Evolutionary conservation across 23 tunicate genomes (phyloP), one percentile per base, ranked within the genome.

Genomic region (Botrylloides violaceus): DNA sequence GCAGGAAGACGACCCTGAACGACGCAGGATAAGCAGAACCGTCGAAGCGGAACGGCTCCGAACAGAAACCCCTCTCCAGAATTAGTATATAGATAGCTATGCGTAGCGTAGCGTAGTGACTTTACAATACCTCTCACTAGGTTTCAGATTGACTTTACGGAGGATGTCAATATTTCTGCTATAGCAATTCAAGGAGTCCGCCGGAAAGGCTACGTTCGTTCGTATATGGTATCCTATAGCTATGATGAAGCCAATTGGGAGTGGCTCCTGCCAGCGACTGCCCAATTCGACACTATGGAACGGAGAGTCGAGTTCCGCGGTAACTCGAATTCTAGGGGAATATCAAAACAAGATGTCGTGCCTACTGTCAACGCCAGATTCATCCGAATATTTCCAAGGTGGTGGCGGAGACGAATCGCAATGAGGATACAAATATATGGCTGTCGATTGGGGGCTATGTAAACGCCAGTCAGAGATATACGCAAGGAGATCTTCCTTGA

Each of bases 181-280:
- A 64, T 80, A 20, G 37, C 82, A 20, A 38, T 80, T 3, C 95
- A 80, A 64, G 95, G 95, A 3, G 86, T 80, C 3, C 86, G 70
- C 26, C 63, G 82, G 9, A 68, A 59, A 49, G 95, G 95, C 7
- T 87, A 80, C 68, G 61, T 87, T 31, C 71, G 85, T 24, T 76
- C 84, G n/a, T 87, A 81, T 64, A 83, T 83, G 77, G 53, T 87
- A 32, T 80, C 95, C 1, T 80, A 58, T 2, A 87, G 95, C 75
- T 33, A 87, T 75, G 64, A 87, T 73, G 85, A 79, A 35, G 37
- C 28, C 18, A 29, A 59, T 15, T 87, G 95, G 95, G 32, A 61
- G 21, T 87, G 95, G 95, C 76, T 74, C 43, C n/a, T 80, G 25
- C 95, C 95, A 18, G 29, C 50, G 18, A 36, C 37, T 19, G 71